Base-by-base conservation (phyloP, 2,113 vertebrate species). In the Nannobrachium achirus region DNA sequence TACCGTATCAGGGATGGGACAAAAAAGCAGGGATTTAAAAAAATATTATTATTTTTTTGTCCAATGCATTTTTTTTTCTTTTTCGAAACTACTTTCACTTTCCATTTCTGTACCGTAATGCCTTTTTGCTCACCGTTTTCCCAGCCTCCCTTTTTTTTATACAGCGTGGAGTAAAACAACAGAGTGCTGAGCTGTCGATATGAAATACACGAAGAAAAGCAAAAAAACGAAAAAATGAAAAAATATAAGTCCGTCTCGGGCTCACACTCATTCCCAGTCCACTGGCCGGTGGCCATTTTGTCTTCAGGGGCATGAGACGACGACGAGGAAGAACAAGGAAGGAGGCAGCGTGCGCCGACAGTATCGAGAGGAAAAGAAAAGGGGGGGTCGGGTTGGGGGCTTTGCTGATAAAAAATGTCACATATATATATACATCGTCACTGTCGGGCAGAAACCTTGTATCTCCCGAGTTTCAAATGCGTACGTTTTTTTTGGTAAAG, bases 51-150 rank as follows among this genome's bases (percentile, higher is more conserved):
- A 55, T 69, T n/a, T 71, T 25, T 42, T 48, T 75, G 48, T 48
- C 75, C 15, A 79, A 75, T 16, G 33, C 55, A 69, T 78, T 62
- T 50, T 79, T 25, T 25, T 25, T 25, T 25, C 25, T 25, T 25
- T 25, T 25, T 25, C 25, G 60, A 71, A 78, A 51, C 16, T 25
- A 25, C 25, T 25, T 25, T 25, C 25, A 25, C 25, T 66, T 55
- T 71, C 62, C 48, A 76, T 66, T 67, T 81, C 25, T 61, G 76
- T 83, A 83, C 77, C 75, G 16, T 83, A 78, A 84, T 81, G 84
- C 82, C 84, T 76, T 51, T 25, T 57, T 48, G 20, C 57, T 65
- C 63, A 45, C 33, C 59, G 48, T 48, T 88, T 18, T 52, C 15
- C 58, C 42, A 69, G 62, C 69, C 73, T 87, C 83, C 83, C 83